Conservation (phyloP, 2,888 invertebrate genomes). For the Tachystola acroxantha region DNA sequence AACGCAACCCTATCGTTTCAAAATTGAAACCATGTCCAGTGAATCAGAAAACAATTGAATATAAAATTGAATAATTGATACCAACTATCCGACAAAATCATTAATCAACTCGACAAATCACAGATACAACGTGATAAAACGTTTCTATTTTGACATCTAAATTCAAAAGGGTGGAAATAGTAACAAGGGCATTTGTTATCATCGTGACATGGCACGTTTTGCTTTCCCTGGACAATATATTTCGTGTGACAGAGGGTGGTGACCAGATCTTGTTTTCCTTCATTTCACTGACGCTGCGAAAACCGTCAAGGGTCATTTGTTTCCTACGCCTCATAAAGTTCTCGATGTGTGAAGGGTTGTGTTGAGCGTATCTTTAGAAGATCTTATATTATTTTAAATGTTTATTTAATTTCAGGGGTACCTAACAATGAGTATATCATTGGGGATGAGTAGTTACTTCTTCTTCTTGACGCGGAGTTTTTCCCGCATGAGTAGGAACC, state of each 20-base stretch:
- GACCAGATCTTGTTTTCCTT: constrained; percentile 49
- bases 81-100: constrained; percentile 36
- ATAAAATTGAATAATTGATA: constrained; percentile 53
- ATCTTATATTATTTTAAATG: no score
- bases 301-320: constrained; percentile 70
- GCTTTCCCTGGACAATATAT: constrained; percentile 41
- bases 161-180: constrained; percentile 32
- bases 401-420: no score
- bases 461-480: no score
- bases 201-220: constrained; percentile 36
- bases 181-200: constrained; percentile 32
- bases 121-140: constrained; percentile 34
- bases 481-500: no score
- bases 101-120: constrained; percentile 53
- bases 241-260: constrained; percentile 33
- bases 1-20: not conserved
- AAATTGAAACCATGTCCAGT: constrained; percentile 27
- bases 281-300: constrained; percentile 60
- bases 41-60: constrained; percentile 42
- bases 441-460: no score
- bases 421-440: no score
- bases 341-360: constrained; percentile 49
- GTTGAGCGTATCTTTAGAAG: not conserved
- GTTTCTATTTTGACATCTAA: constrained; percentile 43
- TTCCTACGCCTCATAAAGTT: constrained; percentile 59